Conservation (phyloP, 2,888 invertebrate species). For the Tetheella fluctuosa region DNA sequence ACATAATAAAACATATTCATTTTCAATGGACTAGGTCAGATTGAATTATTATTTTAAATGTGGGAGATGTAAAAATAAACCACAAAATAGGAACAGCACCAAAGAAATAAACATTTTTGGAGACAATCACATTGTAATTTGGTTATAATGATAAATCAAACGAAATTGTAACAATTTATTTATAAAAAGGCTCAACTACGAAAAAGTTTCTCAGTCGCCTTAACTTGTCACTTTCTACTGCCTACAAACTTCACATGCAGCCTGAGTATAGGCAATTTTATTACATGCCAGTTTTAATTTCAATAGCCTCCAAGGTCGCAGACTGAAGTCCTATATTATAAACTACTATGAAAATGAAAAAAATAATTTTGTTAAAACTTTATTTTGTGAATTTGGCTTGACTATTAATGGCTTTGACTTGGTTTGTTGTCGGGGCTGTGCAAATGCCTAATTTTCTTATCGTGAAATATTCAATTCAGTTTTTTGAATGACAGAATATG, state of each 20-base stretch:
- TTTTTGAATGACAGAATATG: not conserved
- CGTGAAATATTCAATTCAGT: not conserved
- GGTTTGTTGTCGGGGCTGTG: not conserved
- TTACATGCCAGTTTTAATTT: not conserved
- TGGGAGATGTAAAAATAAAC: conserved; percentile 26
- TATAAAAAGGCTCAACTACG: not conserved
- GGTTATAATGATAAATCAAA: not conserved
- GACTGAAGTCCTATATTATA: not conserved
- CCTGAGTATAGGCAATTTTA: not conserved
- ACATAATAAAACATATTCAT: conserved; percentile 10
- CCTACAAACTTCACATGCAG: conserved; percentile 3
- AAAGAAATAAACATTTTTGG: conserved; percentile 43
- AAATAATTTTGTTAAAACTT: not conserved
- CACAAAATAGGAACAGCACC: conserved; percentile 49
- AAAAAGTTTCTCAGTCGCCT: not conserved
- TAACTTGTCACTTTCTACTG: not conserved
- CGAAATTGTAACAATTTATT: not conserved
- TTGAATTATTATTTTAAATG: conserved; percentile 16
- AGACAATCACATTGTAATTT: conserved; percentile 36
- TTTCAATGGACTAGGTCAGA: conserved; percentile 21
- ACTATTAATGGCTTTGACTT: not conserved
- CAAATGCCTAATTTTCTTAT: not conserved
- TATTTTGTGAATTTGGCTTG: conserved; percentile 5
- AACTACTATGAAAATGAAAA: not conserved
- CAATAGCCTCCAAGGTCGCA: not conserved